Conservation (phyloP, 1,140 invertebrate genomes). For the Propsilocerus akamusi region DNA sequence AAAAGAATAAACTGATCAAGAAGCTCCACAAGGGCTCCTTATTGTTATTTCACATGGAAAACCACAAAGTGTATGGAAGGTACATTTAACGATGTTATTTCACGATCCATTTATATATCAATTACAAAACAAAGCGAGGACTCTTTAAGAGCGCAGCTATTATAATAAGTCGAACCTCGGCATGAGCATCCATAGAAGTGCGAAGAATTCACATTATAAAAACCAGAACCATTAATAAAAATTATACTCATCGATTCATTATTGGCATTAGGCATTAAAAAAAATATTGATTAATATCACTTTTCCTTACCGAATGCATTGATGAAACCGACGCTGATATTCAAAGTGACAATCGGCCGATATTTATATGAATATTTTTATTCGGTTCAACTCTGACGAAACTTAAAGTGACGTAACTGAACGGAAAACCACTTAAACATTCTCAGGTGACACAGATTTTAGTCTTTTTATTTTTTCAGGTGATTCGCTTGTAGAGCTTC, state of each 20-base stretch:
- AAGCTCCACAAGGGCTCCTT: no score
- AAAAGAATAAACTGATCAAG: no score
- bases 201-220: not conserved
- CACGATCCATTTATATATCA: constrained; percentile 1
- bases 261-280: not conserved
- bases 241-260: no score
- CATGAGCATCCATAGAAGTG: not conserved
- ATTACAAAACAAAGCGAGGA: constrained; percentile 1
- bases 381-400: not conserved
- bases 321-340: not conserved
- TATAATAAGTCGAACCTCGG: not conserved
- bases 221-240: no score
- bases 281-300: not conserved
- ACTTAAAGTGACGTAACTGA: no score
- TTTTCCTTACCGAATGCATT: not conserved
- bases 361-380: not conserved
- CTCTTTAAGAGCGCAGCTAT: not conserved
- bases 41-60: no score
- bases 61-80: constrained; percentile 2
- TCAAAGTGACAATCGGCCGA: not conserved
- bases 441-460: no score
- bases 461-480: no score
- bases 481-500: no score
- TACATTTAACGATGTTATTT: constrained; percentile 1
- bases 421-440: no score